Evolutionary conservation across 2,797 vertebrate genomes (phyloP).

Genomic region (Ficedula albicollis): DNA sequence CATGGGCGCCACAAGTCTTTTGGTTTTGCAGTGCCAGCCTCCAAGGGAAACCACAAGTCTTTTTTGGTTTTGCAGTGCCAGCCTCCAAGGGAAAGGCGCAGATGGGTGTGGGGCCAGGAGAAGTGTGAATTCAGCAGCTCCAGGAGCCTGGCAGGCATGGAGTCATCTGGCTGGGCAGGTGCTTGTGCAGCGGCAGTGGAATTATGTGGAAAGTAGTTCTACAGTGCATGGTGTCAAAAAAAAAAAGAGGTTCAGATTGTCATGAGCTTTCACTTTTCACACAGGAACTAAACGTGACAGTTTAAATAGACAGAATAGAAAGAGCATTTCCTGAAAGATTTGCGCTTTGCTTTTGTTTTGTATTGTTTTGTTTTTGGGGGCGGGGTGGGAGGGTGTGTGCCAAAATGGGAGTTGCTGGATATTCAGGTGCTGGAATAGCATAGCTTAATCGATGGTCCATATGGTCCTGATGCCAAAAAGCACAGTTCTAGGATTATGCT

Average conservation of each 20-base stretch:
- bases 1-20: fast-evolving
- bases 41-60: fast-evolving
- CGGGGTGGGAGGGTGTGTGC: too few species aligned
- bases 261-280: background rate
- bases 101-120: background rate
- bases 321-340: fast-evolving
- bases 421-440: background rate
- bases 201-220: background rate
- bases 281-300: background rate
- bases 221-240: fast-evolving
- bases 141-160: fast-evolving
- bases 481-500: background rate
- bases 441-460: background rate
- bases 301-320: background rate
- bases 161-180: background rate
- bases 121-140: background rate
- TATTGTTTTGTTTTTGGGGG: too few species aligned
- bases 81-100: fast-evolving
- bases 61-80: too few species aligned
- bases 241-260: background rate
- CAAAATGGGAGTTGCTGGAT: background rate
- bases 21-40: too few species aligned
- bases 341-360: fast-evolving
- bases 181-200: fast-evolving
- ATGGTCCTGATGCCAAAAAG: background rate